phyloP scores from a whole-genome alignment of 2,888 invertebrate species.

The Toxonevra muliebris region DNA sequence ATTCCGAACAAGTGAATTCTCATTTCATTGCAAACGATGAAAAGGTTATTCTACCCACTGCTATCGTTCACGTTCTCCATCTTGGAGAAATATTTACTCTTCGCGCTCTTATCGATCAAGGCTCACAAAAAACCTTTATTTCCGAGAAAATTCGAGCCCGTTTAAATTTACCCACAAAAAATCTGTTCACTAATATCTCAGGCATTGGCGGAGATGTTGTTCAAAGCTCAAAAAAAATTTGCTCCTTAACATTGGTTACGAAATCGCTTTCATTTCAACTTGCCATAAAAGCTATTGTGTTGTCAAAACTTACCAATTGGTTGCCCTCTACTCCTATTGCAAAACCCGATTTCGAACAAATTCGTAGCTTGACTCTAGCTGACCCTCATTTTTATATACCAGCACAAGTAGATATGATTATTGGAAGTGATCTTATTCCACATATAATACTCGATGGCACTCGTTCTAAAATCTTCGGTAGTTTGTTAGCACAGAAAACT shows the following conservation, averaged over 20 bases:
- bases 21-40: neutral
- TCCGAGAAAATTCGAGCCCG: neutral
- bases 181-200: neutral
- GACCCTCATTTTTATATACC: conserved; percentile 5
- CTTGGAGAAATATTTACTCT: neutral
- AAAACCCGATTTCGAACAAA: too few relatives aligned
- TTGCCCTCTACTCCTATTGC: too few relatives aligned
- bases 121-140: conserved; percentile 9
- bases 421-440: conserved; percentile 4
- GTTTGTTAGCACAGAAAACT: neutral
- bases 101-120: conserved; percentile 12
- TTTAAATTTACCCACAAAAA: neutral
- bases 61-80: neutral
- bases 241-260: neutral
- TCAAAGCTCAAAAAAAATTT: neutral
- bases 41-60: neutral
- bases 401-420: conserved; percentile 1
- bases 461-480: neutral
- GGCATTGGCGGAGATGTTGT: neutral
- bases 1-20: neutral
- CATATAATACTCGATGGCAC: neutral
- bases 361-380: neutral
- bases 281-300: too few relatives aligned
- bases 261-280: too few relatives aligned
- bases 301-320: too few relatives aligned